Evolutionary conservation across 2,113 vertebrate species (phyloP).

Genomic region (Otis tarda): DNA sequence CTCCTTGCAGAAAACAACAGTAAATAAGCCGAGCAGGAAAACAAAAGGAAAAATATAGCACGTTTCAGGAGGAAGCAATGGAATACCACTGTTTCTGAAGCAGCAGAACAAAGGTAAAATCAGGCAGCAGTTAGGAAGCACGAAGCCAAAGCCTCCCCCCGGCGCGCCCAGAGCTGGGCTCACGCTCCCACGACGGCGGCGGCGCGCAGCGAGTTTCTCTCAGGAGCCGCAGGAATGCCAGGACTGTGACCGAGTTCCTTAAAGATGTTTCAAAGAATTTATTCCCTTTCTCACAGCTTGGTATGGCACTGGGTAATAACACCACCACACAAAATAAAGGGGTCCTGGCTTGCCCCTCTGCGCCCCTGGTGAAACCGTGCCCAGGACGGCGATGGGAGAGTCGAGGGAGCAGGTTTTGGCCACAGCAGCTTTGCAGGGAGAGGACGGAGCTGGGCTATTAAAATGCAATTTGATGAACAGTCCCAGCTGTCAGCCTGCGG

Average conservation of each 20-base stretch:
- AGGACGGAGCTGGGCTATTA: background rate
- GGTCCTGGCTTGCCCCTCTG: background rate
- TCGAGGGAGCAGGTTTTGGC: background rate
- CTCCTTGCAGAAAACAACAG: background rate
- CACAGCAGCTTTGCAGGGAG: background rate
- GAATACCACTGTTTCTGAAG: background rate
- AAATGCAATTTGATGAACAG: background rate
- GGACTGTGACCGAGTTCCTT: background rate
- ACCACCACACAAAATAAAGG: background rate
- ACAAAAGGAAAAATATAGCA: background rate
- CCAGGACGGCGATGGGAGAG: fast-evolving
- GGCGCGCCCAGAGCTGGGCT: background rate
- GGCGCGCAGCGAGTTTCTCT: background rate
- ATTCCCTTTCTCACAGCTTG: background rate
- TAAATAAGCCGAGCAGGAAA: background rate
- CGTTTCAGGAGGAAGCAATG: background rate
- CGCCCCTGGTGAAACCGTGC: background rate
- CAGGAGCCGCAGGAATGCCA: background rate
- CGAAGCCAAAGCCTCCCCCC: fast-evolving
- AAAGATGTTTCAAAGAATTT: background rate
- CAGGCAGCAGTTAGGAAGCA: background rate
- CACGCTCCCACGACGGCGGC: fast-evolving
- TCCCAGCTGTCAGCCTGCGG: fast-evolving
- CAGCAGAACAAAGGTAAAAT: background rate
- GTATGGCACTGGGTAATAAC: fast-evolving